Base-by-base conservation (phyloP, 1,140 invertebrate species). In the Apis laboriosa region DNA sequence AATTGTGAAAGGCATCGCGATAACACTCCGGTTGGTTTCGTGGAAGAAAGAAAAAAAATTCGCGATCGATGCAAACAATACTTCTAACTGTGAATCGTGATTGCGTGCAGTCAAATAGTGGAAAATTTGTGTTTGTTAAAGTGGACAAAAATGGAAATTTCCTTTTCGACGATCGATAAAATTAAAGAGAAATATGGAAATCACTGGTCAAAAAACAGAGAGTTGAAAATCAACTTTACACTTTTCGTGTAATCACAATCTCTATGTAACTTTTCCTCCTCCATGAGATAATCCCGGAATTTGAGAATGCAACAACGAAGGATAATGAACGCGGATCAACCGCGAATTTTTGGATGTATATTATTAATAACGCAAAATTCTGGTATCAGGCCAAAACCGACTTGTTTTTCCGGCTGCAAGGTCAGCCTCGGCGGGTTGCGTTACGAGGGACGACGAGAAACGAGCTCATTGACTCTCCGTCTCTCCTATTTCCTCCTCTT, bases 401-500 rank as follows among this genome's bases (percentile, higher is more conserved):
- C 74, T 77, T 81, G 77, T 88, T 86, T 88, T 86, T 86, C 81
- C 75, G 60, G 28, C 43, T n/a, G 34, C 86, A 86, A 84, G 86
- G 86, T 86, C 84, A 74, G 24, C 34, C 3, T 3, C 58, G 78
- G 28, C 8, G 64, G 17, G 72, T 80, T 64, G 55, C 75, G 55
- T 77, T 77, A 49, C 60, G 17, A 58, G 21, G n/a, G 28, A 17
- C 75, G 72, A 77, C 83, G 77, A 63, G 66, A 74, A 34, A 81
- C 53, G 64, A 73, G 55, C 70, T 63, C 80, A 70, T 75, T 77
- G 61, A 76, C 71, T 72, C 66, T 68, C 24, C 49, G 43, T 84
- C 58, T 70, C 51, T 56, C n/a, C 58, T 24, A 17, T 34, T 53
- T 71, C 49, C 51, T 9, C 19, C 56, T n/a, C 24, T 8, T 34